A percentile compares a stretch with the other conserved stretches of the same genome.
Evolutionary conservation across 2,797 vertebrate species (phyloP).

Genomic region (Rhynchonycteris naso): DNA sequence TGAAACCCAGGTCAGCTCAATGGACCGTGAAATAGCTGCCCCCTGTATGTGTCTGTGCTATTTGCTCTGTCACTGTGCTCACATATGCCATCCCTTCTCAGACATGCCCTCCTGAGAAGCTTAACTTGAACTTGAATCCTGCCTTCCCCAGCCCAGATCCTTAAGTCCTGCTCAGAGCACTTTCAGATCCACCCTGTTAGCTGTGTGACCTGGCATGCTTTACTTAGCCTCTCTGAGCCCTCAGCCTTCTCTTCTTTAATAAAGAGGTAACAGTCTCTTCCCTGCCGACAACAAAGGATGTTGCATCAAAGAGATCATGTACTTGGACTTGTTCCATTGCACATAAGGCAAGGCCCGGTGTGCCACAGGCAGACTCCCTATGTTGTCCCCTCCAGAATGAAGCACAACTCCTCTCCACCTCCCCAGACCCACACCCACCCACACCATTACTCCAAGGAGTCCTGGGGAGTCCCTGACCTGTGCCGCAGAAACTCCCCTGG

Average conservation of each 20-base stretch:
- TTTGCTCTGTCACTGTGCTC: rapidly evolving
- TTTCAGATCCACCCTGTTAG: background rate
- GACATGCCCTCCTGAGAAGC: background rate
- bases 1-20: background rate
- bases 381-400: background rate
- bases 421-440: background rate
- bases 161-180: background rate
- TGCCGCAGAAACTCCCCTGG: background rate
- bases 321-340: background rate
- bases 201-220: background rate
- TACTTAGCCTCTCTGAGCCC: background rate
- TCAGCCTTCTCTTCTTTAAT: background rate
- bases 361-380: background rate
- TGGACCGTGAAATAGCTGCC: background rate
- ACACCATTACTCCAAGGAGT: too few relatives aligned
- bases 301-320: background rate
- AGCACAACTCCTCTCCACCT: background rate
- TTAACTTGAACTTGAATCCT: background rate
- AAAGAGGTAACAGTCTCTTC: background rate
- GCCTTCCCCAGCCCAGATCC: background rate
- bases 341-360: background rate
- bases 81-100: background rate
- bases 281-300: rapidly evolving
- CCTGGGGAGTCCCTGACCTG: background rate
- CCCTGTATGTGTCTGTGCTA: background rate